Evolutionary conservation across 30 jellyfish, hydroid and myxozoan species (phyloP).

Genomic region (Hydra vulgaris): DNA sequence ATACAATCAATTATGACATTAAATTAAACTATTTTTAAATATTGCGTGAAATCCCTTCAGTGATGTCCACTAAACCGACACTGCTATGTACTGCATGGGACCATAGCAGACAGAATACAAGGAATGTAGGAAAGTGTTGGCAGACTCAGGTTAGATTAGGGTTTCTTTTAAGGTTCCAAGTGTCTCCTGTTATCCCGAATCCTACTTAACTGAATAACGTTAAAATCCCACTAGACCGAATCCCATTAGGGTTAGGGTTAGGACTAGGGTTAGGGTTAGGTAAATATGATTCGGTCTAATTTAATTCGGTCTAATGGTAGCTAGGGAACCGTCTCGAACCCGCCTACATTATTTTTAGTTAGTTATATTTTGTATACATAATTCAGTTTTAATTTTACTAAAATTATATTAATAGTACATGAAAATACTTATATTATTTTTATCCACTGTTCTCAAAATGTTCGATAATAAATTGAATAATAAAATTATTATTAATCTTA

Average conservation of each 20-base stretch:
- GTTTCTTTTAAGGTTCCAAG: not conserved
- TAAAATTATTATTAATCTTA: no score
- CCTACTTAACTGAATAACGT: not conserved
- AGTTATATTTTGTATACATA: not conserved
- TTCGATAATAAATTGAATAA: not conserved
- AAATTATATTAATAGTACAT: not conserved
- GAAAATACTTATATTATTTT: not conserved
- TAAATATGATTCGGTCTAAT: not conserved
- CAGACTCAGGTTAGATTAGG: not conserved
- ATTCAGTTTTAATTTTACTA: not conserved
- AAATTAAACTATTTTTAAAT: not conserved
- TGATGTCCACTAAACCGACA: not conserved
- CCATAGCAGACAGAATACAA: not conserved
- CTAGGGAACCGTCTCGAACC: not conserved
- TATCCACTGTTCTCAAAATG: not conserved
- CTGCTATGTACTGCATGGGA: not conserved
- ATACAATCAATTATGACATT: not conserved
- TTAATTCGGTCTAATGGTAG: not conserved
- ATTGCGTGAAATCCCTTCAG: not conserved
- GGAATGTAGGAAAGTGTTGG: not conserved
- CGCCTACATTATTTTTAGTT: not conserved
- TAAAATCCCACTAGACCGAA: not conserved
- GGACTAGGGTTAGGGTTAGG: not conserved
- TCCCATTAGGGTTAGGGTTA: not conserved
- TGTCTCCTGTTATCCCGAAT: not conserved